phyloP scores from a whole-genome alignment of 2,113 vertebrate genomes.

The Lonchura striata region DNA sequence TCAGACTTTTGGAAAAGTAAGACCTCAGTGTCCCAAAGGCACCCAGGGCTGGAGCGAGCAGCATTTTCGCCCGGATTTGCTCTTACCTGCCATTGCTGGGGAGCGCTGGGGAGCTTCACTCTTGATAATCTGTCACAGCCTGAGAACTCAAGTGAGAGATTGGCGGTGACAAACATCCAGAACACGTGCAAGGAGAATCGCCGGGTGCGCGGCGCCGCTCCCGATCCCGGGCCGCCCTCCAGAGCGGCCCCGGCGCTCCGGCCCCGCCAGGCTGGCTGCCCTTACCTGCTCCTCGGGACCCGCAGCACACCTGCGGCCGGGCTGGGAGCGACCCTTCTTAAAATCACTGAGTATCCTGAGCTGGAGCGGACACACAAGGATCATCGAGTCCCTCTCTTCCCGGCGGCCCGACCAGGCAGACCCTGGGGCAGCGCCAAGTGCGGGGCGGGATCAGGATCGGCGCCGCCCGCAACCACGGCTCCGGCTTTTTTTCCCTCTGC shows the following conservation, averaged over 20 bases:
- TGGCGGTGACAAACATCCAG: neutral
- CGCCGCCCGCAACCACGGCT: neutral
- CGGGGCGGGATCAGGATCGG: neutral
- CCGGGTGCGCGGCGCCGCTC: too few relatives aligned
- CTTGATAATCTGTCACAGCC: accelerated
- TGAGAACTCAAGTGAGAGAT: neutral
- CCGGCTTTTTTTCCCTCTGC: accelerated
- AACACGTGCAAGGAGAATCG: accelerated
- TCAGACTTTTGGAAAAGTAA: neutral
- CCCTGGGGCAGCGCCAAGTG: neutral
- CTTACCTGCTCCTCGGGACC: neutral
- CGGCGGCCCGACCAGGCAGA: neutral
- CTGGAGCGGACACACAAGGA: neutral
- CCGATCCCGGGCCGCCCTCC: neutral
- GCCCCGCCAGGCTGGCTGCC: neutral
- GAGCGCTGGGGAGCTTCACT: neutral
- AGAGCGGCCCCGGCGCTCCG: accelerated
- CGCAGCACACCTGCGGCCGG: neutral
- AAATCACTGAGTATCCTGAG: too few relatives aligned
- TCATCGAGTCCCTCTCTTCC: neutral
- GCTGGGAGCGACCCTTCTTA: neutral
- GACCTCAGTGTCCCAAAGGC: neutral
- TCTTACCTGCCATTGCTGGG: constrained; percentile 38
- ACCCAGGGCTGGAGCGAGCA: accelerated
- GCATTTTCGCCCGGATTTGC: accelerated